A percentile compares a stretch with the other conserved stretches of the same genome.
phyloP scores from a whole-genome alignment of 2,797 vertebrate species.

The Psittacula echo region DNA sequence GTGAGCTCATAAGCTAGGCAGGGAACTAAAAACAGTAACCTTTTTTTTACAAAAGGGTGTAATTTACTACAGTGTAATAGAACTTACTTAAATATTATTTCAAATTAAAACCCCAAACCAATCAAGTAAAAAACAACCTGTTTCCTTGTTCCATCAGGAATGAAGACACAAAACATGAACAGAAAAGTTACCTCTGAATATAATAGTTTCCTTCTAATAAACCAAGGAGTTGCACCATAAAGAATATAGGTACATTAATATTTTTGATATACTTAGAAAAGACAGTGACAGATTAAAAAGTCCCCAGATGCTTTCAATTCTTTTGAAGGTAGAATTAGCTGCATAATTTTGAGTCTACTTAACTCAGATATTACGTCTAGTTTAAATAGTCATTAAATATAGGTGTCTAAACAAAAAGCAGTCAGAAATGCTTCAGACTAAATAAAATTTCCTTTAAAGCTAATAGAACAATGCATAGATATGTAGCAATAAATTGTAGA shows the following conservation, averaged over 20 bases:
- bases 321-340: neutral
- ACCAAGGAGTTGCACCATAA: neutral
- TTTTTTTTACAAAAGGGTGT: neutral
- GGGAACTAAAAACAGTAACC: neutral
- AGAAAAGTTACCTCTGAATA: neutral
- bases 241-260: neutral
- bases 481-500: neutral
- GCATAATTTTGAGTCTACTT: neutral
- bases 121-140: neutral
- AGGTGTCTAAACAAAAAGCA: neutral
- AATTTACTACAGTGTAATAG: neutral
- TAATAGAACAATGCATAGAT: neutral
- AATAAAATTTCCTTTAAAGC: neutral
- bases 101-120: neutral
- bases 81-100: neutral
- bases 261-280: neutral
- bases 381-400: neutral
- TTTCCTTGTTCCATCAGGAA: neutral
- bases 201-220: neutral
- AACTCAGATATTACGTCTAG: neutral
- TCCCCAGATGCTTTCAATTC: neutral
- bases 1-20: neutral
- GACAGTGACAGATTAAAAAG: neutral
- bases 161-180: neutral
- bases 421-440: neutral